A percentile compares a stretch with the other conserved stretches of the same genome.
Conservation (phyloP, 2,113 vertebrate species). For the Catagonus wagneri region DNA sequence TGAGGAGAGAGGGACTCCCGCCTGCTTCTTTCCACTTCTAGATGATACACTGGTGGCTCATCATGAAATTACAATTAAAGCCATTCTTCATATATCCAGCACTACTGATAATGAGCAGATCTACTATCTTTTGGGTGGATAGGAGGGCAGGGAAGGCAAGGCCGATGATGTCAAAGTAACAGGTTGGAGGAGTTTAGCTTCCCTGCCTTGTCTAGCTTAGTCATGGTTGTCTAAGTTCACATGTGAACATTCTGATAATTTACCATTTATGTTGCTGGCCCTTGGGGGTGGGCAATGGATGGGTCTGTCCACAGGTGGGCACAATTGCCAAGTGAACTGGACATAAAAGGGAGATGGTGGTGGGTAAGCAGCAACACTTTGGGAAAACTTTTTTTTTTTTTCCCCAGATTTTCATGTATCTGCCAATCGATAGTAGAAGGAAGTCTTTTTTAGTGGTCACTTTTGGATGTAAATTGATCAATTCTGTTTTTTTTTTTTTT, state of each 20-base stretch:
- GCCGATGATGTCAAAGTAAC: neutral
- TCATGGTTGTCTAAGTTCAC: neutral
- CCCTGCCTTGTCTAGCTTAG: neutral
- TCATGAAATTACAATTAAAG: neutral
- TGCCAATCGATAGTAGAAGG: neutral
- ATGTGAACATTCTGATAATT: neutral
- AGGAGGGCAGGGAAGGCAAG: neutral
- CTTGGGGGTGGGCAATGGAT: neutral
- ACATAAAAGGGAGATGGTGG: neutral
- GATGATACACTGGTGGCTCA: neutral
- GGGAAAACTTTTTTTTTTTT: neutral
- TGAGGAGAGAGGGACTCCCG: neutral
- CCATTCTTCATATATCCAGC: neutral
- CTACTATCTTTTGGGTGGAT: neutral
- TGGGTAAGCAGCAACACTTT: neutral
- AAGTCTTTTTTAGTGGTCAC: neutral
- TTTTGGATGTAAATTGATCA: neutral
- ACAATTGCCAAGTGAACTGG: neutral
- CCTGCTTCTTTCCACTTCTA: neutral
- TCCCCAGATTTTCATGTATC: neutral
- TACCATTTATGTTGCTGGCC: neutral
- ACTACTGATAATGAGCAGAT: neutral
- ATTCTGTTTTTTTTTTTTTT: neutral
- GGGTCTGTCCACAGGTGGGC: neutral
- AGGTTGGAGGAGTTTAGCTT: neutral